These are phyloP conservation scores for Brachypteracias leptosomus DNA, from an alignment of 2,113 vertebrate species.

Conservation along the genomic window DNA sequence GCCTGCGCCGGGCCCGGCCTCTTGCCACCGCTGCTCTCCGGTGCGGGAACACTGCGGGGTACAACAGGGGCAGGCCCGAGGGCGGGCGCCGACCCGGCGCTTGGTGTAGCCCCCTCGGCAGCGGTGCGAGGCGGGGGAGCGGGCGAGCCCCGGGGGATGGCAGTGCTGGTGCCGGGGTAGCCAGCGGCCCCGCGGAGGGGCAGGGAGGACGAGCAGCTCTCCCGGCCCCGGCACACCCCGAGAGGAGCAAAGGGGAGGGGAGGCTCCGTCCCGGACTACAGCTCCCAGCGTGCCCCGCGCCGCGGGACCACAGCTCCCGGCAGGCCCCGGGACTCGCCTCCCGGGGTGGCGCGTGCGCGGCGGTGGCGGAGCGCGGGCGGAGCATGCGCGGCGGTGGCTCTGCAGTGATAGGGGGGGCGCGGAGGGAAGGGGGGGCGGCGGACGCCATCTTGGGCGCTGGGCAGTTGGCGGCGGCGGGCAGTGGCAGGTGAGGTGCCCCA, in stretches of 20 bases:
- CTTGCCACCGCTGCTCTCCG: no score
- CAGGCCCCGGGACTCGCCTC: no score
- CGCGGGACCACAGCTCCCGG: no score
- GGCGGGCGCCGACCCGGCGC: no score
- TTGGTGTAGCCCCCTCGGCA: no score
- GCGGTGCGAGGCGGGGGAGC: no score
- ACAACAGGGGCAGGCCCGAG: neutral
- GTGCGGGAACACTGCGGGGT: neutral
- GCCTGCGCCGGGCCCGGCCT: no score
- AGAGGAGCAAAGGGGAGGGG: no score
- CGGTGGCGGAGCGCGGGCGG: neutral
- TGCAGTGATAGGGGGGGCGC: slow-evolving; percentile 61
- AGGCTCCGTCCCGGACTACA: neutral
- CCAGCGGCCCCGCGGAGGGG: neutral
- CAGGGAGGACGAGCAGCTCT: no score
- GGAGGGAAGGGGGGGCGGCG: neutral
- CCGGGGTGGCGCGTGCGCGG: neutral
- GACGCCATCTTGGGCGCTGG: slow-evolving; percentile 57
- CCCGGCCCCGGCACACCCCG: no score
- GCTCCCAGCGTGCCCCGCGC: neutral
- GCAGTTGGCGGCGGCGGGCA: neutral
- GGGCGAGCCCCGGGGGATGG: neutral
- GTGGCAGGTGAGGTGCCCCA: neutral
- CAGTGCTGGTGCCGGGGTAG: neutral
- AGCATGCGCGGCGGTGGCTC: slow-evolving; percentile 45